Conservation (phyloP, 2,113 vertebrate species). For the Crotalus viridis region DNA sequence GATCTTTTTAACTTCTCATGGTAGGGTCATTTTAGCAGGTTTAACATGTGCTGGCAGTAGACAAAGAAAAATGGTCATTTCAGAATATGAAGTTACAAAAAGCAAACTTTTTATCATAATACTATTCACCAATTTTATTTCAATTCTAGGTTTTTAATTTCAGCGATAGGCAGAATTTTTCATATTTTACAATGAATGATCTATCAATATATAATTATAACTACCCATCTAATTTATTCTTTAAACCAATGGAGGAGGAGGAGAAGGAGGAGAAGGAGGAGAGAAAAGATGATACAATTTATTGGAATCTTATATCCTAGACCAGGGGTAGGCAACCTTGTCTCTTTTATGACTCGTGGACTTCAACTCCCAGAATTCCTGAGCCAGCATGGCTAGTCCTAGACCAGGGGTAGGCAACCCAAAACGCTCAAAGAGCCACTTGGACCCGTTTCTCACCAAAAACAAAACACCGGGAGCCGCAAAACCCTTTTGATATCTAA, state of each 20-base stretch:
- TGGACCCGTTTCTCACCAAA: no score
- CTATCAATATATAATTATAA: background rate
- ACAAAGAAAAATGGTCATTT: background rate
- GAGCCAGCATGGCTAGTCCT: no score
- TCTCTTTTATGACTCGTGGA: no score
- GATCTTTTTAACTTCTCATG: background rate
- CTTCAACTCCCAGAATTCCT: no score
- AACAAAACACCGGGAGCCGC: no score
- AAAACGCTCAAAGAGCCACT: no score
- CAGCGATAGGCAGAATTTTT: background rate
- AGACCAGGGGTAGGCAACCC: no score
- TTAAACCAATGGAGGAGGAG: background rate
- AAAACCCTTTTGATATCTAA: no score
- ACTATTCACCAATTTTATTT: background rate
- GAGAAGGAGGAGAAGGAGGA: background rate
- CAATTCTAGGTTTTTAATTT: background rate
- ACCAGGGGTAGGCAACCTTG: background rate
- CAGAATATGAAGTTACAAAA: background rate
- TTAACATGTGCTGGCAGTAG: background rate
- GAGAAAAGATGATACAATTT: background rate
- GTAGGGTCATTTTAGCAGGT: background rate
- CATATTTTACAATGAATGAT: background rate
- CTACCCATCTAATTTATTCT: background rate
- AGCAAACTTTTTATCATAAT: background rate
- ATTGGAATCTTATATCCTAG: background rate